Evolutionary conservation across 2,888 invertebrate species (phyloP).

Genomic region (Amblyteles armatorius): DNA sequence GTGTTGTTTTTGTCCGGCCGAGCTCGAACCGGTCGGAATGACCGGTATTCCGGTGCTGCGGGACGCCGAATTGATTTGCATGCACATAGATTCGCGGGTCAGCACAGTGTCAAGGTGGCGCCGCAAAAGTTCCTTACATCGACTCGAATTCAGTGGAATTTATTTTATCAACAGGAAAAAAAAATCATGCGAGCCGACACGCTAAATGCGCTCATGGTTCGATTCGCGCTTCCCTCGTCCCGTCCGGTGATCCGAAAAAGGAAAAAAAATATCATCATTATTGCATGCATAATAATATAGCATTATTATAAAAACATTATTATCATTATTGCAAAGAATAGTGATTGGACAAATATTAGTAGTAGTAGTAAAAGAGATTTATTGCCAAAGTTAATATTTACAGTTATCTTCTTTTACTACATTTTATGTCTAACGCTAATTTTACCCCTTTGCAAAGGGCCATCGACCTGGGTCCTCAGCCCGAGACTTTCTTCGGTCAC

Average conservation of each 20-base stretch:
- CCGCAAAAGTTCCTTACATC: constrained; percentile 22
- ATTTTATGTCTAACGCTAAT: too few species aligned
- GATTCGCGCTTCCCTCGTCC: background rate
- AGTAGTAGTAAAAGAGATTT: too few species aligned
- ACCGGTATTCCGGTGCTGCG: constrained; percentile 52
- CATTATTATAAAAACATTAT: too few species aligned
- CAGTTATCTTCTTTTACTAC: too few species aligned
- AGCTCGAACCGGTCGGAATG: constrained; percentile 17
- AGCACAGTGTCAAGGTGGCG: constrained; percentile 68
- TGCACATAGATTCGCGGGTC: constrained; percentile 66
- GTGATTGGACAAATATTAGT: too few species aligned
- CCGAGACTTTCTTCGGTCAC: too few species aligned
- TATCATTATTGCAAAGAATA: too few species aligned
- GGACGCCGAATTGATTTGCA: constrained; percentile 61
- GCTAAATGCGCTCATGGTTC: background rate
- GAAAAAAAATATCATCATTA: background rate
- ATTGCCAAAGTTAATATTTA: too few species aligned
- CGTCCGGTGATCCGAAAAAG: background rate
- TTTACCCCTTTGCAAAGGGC: too few species aligned
- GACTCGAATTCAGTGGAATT: background rate
- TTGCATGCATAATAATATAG: background rate
- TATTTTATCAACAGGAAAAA: constrained; percentile 5
- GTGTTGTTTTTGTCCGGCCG: background rate
- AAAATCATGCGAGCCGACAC: constrained; percentile 12
- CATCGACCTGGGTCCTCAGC: too few species aligned